A percentile compares a stretch with the other conserved stretches of the same genome.
Conservation (phyloP, 2,113 vertebrate species). For the Bungarus multicinctus region DNA sequence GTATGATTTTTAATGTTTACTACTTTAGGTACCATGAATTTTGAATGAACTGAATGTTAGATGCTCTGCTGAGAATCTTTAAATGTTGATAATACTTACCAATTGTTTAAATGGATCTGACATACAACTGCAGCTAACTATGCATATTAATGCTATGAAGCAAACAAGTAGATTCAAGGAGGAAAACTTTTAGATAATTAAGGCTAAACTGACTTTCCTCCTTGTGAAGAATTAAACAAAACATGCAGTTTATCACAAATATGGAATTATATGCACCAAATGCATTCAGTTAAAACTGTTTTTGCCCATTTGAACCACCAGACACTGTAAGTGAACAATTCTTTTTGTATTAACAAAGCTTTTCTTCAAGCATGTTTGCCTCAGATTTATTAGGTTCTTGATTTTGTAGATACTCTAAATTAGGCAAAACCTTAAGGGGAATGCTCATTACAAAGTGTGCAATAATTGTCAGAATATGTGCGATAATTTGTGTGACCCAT, state of each 20-base stretch:
- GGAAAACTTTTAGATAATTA: slow-evolving; percentile 43
- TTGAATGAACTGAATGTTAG: slow-evolving; percentile 41
- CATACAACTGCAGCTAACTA: slow-evolving; percentile 64
- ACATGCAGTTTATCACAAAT: slow-evolving; percentile 64
- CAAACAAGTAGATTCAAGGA: slow-evolving; percentile 56
- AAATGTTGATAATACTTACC: slow-evolving; percentile 74
- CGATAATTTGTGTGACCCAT: slow-evolving; percentile 69
- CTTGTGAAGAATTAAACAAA: slow-evolving; percentile 66
- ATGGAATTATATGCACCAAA: slow-evolving; percentile 61
- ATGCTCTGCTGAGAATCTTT: slow-evolving; percentile 10
- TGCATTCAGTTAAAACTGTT: slow-evolving; percentile 48
- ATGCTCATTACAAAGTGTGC: slow-evolving; percentile 57
- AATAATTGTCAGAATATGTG: slow-evolving; percentile 57
- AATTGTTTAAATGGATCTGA: slow-evolving; percentile 70
- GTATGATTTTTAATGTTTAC: slow-evolving; percentile 44
- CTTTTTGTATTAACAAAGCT: slow-evolving; percentile 56
- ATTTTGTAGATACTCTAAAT: slow-evolving; percentile 47
- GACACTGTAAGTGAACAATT: slow-evolving; percentile 43
- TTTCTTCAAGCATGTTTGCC: slow-evolving; percentile 60
- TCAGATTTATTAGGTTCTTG: slow-evolving; percentile 58
- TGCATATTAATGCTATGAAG: slow-evolving; percentile 58
- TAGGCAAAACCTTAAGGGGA: slow-evolving; percentile 45
- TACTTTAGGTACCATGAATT: slow-evolving; percentile 46
- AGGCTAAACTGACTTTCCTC: slow-evolving; percentile 52
- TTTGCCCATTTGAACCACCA: slow-evolving; percentile 60